phyloP scores from a whole-genome alignment of 2,113 vertebrate species.

The Chloebia gouldiae region DNA sequence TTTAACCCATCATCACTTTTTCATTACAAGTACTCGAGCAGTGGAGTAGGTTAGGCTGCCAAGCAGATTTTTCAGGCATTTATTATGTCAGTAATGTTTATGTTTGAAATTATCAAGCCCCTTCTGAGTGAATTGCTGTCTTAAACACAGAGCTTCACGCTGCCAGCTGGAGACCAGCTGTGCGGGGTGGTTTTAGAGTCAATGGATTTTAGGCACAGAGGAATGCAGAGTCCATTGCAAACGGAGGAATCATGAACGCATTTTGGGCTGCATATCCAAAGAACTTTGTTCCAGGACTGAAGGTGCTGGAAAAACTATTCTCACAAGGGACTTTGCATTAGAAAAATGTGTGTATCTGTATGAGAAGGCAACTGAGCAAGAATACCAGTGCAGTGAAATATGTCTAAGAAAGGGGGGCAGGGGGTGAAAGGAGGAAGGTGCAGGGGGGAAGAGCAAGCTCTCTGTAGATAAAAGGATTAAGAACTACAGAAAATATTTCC shows the following conservation, averaged over 20 bases:
- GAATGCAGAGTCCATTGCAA: neutral
- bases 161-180: neutral
- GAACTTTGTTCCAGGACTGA: neutral
- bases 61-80: conserved; percentile 19
- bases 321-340: neutral
- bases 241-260: rapidly evolving
- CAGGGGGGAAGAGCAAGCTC: neutral
- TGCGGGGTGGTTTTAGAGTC: neutral
- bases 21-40: conserved; percentile 11
- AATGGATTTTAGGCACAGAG: neutral
- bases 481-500: neutral
- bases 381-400: neutral
- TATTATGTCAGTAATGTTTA: conserved; percentile 41
- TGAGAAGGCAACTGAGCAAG: neutral
- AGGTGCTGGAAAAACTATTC: neutral
- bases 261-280: neutral
- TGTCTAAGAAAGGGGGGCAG: neutral
- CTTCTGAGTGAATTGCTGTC: neutral
- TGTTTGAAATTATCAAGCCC: conserved; percentile 25
- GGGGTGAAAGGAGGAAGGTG: neutral
- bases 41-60: neutral
- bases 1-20: conserved; percentile 43
- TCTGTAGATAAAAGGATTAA: neutral
- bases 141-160: neutral
- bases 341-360: neutral